phyloP scores from a whole-genome alignment of 2,113 vertebrate species.

The Calyptommatus sinebrachiatus region DNA sequence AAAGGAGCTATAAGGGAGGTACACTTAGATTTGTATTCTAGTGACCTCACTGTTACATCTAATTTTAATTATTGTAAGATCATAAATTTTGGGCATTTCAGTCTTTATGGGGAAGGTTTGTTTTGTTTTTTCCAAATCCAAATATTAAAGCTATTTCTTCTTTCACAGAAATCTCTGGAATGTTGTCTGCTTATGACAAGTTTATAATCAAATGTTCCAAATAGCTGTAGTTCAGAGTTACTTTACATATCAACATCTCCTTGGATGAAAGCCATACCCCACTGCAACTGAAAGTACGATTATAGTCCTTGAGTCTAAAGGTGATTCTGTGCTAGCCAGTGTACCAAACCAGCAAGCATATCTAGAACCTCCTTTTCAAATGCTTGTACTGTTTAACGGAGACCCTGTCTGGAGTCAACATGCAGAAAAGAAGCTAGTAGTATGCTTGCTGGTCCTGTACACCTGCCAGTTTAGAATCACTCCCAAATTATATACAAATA shows the following conservation, averaged over 20 bases:
- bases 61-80: background rate
- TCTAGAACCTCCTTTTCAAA: too few relatives aligned
- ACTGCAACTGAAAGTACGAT: background rate
- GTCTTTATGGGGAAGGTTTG: background rate
- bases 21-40: background rate
- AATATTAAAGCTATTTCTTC: background rate
- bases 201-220: conserved; percentile 5
- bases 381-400: too few relatives aligned
- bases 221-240: conserved; percentile 7
- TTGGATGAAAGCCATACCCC: conserved; percentile 12
- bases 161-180: conserved; percentile 12
- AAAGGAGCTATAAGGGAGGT: too few relatives aligned
- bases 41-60: background rate
- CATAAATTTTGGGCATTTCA: background rate
- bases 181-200: conserved; percentile 8
- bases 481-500: background rate
- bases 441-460: too few relatives aligned
- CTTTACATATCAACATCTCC: conserved; percentile 9
- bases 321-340: too few relatives aligned
- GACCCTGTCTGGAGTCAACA: too few relatives aligned
- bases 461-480: too few relatives aligned
- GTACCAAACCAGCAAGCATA: too few relatives aligned
- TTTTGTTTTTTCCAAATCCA: background rate
- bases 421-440: too few relatives aligned
- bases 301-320: background rate